Evolutionary conservation across 2,113 vertebrate genomes (phyloP), one percentile per base, ranked within the genome.

Genomic region (Acrocephalus arundinaceus): DNA sequence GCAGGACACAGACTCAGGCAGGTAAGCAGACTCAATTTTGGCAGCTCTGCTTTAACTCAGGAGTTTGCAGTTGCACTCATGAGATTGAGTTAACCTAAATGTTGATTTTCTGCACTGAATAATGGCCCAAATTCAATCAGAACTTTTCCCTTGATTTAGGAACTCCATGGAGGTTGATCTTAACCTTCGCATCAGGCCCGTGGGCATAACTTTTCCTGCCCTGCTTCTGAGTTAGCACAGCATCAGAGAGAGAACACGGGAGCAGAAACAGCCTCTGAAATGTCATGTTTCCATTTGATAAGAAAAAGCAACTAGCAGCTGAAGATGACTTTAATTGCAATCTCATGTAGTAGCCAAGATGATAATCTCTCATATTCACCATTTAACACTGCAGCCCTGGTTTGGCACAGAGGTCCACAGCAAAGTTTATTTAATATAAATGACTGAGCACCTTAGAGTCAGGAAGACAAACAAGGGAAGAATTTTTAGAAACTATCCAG

Each of bases 271-370:
- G 74, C 13, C 25, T 65, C 71, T 54, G 39, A 87, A 87, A 90
- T 13, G 28, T 61, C 45, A 45, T 61, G 52, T 82, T 39, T 89
- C 73, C 52, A 66, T 59, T 91, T 84, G 59, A 74, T 51, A 81
- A 84, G 33, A 52, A 45, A 92, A 87, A 48, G 25, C 23, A 72
- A 23, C 89, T 68, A 54, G 37, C 15, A 55, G 33, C 10, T 84
- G 77, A 77, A 80, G 54, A 51, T 80, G 4, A 88, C 88, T 92
- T 96, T 92, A 94, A 77, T 74, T 95, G 70, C 21, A 94, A 51
- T 93, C 75, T 67, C 80, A 72, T 93, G 95, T 96, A 88, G 49
- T 21, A 87, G 57, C 58, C 68, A 94, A 78, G 37, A 54, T 84
- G 19, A 57, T 79, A 92, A 92, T 79, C 23, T 70, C 62, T 88